A percentile compares a stretch with the other conserved stretches of the same genome.
phyloP scores from a whole-genome alignment of 2,113 vertebrate species.

The Mirounga angustirostris region DNA sequence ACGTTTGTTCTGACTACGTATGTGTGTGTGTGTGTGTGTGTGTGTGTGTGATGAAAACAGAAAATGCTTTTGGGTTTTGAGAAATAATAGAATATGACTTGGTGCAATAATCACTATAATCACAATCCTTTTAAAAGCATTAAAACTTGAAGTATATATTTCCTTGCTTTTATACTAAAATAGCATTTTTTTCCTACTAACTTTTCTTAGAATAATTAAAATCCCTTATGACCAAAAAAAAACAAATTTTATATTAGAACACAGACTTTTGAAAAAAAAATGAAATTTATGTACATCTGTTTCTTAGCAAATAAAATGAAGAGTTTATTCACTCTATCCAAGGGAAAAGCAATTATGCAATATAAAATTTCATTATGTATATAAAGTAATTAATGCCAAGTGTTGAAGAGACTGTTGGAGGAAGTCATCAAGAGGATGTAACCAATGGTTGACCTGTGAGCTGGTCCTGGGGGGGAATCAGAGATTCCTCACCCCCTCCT shows the following conservation, averaged over 20 bases:
- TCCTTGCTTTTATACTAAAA: slow-evolving; percentile 15
- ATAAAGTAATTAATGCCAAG: background rate
- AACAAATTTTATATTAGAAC: background rate
- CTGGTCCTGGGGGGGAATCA: background rate
- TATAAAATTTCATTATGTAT: background rate
- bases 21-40: background rate
- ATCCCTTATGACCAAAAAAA: background rate
- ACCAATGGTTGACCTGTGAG: background rate
- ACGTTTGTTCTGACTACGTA: background rate
- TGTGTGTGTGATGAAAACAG: background rate
- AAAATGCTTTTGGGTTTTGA: background rate
- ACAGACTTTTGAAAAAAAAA: background rate
- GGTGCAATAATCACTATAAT: background rate
- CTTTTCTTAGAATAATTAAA: background rate
- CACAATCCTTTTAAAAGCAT: background rate
- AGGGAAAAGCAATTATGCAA: slow-evolving; percentile 29
- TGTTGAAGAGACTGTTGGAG: background rate
- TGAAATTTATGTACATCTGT: background rate
- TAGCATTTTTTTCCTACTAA: background rate
- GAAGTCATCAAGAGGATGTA: background rate
- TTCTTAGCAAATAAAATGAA: slow-evolving; percentile 10
- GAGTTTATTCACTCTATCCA: background rate
- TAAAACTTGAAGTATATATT: background rate
- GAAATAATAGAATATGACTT: background rate
- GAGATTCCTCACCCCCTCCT: background rate